phyloP scores from a whole-genome alignment of 2,888 invertebrate species.

The Idaea dimidiata region DNA sequence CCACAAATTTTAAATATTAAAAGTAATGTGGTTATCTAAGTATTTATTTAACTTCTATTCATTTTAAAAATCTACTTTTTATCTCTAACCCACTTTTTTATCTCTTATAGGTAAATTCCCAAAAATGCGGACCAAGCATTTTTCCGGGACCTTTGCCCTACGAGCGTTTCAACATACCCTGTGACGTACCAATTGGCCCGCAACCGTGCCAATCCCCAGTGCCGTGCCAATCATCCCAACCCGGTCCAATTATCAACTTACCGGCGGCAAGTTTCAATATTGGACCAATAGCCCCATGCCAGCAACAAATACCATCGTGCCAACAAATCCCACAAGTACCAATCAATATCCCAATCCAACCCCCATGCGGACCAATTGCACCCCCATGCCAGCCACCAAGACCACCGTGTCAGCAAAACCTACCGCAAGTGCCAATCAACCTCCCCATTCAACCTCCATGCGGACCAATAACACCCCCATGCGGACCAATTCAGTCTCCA shows the following conservation, averaged over 20 bases:
- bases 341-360: conserved; percentile 22
- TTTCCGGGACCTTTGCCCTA: conserved; percentile 9
- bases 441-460: conserved; percentile 14
- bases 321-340: conserved; percentile 15
- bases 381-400: conserved; percentile 4
- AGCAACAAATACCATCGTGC: background rate
- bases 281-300: background rate
- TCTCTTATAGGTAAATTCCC: conserved; percentile 26
- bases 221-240: conserved; percentile 10
- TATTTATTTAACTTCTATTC: conserved; percentile 10
- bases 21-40: too few relatives aligned
- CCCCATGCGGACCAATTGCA: conserved; percentile 7
- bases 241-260: background rate
- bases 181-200: conserved; percentile 12
- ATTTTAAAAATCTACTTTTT: background rate
- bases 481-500: background rate
- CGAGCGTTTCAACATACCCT: conserved; percentile 6
- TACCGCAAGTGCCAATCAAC: conserved; percentile 26
- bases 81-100: background rate
- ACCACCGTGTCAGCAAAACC: conserved; percentile 10
- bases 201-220: conserved; percentile 8
- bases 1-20: too few relatives aligned
- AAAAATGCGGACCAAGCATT: conserved; percentile 16
- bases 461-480: background rate
- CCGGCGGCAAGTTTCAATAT: background rate